phyloP scores from a whole-genome alignment of 2,113 vertebrate species.

The Dromas ardeola region DNA sequence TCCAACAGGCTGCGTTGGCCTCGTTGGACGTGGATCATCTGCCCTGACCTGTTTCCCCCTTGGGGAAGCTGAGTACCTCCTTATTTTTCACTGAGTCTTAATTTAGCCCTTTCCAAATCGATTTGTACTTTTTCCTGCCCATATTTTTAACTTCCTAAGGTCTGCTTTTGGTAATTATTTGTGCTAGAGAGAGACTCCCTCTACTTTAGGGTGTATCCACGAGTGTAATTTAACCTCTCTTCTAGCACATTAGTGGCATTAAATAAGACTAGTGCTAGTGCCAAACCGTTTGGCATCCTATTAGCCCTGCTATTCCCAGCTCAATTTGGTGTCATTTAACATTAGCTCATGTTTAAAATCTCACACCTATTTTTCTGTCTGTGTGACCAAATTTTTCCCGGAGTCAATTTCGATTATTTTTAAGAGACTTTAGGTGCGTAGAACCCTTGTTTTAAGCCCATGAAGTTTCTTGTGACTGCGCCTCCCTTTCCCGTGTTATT shows the following conservation, averaged over 20 bases:
- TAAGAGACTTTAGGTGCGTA: neutral
- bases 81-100: accelerated
- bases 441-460: neutral
- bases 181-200: neutral
- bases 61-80: neutral
- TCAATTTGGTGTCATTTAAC: neutral
- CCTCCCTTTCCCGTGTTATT: neutral
- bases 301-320: neutral
- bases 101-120: neutral
- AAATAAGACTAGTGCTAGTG: neutral
- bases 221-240: neutral
- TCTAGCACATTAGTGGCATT: neutral
- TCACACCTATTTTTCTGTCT: neutral
- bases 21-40: accelerated
- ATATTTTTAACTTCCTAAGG: neutral
- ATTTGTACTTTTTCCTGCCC: neutral
- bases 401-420: neutral
- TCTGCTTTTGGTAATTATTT: neutral
- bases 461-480: neutral
- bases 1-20: neutral
- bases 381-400: neutral
- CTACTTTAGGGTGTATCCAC: neutral
- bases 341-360: neutral
- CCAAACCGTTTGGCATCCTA: neutral
- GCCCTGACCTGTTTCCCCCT: neutral